A percentile compares a stretch with the other conserved stretches of the same genome.
These are phyloP conservation scores for Drosophila setifemur DNA, from an alignment of 1,140 invertebrate species.

Conservation along the genomic window DNA sequence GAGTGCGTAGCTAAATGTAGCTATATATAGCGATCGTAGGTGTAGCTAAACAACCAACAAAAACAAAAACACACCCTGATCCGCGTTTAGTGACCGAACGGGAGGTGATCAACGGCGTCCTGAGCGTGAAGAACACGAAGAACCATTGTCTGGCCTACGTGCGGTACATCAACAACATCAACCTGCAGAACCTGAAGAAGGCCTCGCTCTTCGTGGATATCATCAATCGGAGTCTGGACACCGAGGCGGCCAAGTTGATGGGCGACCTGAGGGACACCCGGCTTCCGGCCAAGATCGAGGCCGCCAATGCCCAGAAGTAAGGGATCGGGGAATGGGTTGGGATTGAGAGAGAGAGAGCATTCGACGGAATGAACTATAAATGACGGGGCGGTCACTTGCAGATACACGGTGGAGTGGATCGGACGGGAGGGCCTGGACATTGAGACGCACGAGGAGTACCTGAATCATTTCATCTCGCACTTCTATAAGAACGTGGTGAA, in stretches of 20 bases:
- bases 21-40: conserved; percentile 15
- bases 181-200: conserved; percentile 96
- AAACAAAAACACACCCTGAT: conserved; percentile 11
- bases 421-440: conserved; percentile 96
- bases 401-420: conserved; percentile 98
- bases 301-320: conserved; percentile 93
- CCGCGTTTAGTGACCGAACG: conserved; percentile 94
- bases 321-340: conserved; percentile 18
- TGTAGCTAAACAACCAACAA: conserved; percentile 10
- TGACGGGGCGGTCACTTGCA: conserved; percentile 70
- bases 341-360: not conserved
- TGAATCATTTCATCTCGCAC: conserved; percentile 97
- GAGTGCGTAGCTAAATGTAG: conserved; percentile 54
- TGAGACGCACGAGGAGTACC: conserved; percentile 96
- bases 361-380: conserved; percentile 25
- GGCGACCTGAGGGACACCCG: conserved; percentile 94
- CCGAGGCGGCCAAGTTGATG: conserved; percentile 95
- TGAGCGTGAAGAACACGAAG: conserved; percentile 97
- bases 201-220: conserved; percentile 98
- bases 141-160: conserved; percentile 98
- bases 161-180: conserved; percentile 98
- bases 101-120: conserved; percentile 97
- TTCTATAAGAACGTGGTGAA: conserved; percentile 98
- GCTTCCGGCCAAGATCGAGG: conserved; percentile 93
- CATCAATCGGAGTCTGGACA: conserved; percentile 94